Conservation (phyloP, 2,888 invertebrate species). For the Horisme vitalbata region DNA sequence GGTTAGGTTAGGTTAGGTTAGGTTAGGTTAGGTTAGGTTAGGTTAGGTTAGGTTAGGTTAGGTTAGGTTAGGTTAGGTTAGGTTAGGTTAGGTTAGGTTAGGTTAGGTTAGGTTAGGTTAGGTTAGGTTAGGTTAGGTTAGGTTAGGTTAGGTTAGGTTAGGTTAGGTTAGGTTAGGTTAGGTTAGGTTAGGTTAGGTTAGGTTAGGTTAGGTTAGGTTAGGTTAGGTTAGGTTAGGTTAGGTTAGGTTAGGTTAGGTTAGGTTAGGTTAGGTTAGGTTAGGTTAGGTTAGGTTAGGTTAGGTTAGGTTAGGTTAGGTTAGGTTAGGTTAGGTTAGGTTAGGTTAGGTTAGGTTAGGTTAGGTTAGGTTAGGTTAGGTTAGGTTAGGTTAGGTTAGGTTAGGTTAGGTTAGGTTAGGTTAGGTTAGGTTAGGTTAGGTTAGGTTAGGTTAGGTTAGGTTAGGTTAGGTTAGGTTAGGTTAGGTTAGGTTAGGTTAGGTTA, state of each 20-base stretch:
- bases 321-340: constrained; percentile 31
- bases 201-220: not conserved
- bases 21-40: not conserved
- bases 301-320: no score
- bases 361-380: constrained; percentile 33
- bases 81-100: not conserved
- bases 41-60: not conserved
- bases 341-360: constrained; percentile 33
- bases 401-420: constrained; percentile 32
- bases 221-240: not conserved
- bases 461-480: constrained; percentile 24
- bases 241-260: not conserved
- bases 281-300: constrained; percentile 27
- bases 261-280: constrained; percentile 23
- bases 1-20: not conserved
- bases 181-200: not conserved
- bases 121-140: not conserved
- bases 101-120: not conserved
- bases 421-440: constrained; percentile 30
- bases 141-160: not conserved
- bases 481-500: constrained; percentile 4
- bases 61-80: not conserved
- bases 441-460: constrained; percentile 29
- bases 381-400: constrained; percentile 29
- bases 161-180: not conserved